Evolutionary conservation across 23 tunicate genomes (phyloP), one percentile per base, ranked within the genome.

Genomic region (Corella eumyota): DNA sequence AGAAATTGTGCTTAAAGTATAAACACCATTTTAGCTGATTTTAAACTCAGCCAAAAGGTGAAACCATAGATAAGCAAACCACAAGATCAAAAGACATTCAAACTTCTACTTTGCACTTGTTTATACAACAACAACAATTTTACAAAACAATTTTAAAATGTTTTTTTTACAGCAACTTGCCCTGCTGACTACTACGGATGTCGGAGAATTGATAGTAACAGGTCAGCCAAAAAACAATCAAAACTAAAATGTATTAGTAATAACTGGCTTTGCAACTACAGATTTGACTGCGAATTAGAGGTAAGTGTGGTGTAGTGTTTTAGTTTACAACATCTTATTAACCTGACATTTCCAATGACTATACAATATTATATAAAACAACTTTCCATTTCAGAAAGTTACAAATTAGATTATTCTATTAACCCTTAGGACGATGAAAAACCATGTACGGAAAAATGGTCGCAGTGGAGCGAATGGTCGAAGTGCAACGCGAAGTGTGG

Each of bases 371-470:
- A 40, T 40, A 40, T 40, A 40, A 15, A 15, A 40, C 15, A 40
- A 9, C 13, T 9, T 40, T 9, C 15, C 15, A 9, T 40, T 40
- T 9, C 11, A 40, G 48, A 15, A 15, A 11, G 13, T 40, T 40
- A 15, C n/a, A n/a, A n/a, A n/a, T n/a, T n/a, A n/a, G n/a, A n/a
- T n/a, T n/a, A n/a, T n/a, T n/a, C n/a, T n/a, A n/a, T n/a, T n/a
- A n/a, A n/a, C n/a, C n/a, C n/a, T 0, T 24, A 78, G 85, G 85
- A 78, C 69, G 85, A 78, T 35, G 85, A 78, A 36, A 35, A 62
- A 34, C 21, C 30, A 15, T 78, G 85, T 50, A 70, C 56, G 2
- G 76, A 78, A 22, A 54, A 50, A 7, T 78, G 70, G 75, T 59
- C 68, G 0, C 49, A 27, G 5, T 78, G 85, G 85, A 19, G 69